Conservation (phyloP, 2,113 vertebrate species). For the Trinectes maculatus region DNA sequence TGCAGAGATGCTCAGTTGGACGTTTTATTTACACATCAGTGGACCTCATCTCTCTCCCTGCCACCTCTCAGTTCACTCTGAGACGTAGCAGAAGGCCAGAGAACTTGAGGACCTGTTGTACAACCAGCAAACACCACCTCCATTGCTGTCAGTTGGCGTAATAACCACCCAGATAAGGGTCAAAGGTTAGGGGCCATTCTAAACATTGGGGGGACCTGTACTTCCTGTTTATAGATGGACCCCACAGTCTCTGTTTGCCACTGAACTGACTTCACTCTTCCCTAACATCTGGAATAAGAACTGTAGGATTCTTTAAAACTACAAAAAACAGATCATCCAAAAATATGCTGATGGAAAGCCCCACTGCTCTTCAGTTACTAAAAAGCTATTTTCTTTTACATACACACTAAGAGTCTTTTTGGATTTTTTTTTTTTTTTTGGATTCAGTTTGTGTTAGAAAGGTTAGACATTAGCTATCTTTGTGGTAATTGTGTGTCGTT, state of each 20-base stretch:
- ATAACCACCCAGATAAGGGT: constrained; percentile 54
- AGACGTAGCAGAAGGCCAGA: constrained; percentile 9
- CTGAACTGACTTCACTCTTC: constrained; percentile 4
- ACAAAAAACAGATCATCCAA: too few relatives aligned
- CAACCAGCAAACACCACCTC: constrained; percentile 29
- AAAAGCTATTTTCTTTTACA: too few relatives aligned
- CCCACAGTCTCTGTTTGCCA: constrained; percentile 39
- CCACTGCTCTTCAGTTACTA: too few relatives aligned
- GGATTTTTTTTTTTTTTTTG: too few relatives aligned
- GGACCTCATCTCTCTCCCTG: not conserved
- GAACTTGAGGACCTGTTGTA: constrained; percentile 6
- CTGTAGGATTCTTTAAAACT: not conserved
- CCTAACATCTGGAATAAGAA: not conserved
- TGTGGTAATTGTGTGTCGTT: too few relatives aligned
- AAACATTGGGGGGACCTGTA: constrained; percentile 62
- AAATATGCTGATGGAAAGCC: too few relatives aligned
- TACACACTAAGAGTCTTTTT: too few relatives aligned
- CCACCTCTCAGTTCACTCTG: not conserved
- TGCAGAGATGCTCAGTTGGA: constrained; percentile 10
- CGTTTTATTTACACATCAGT: not conserved
- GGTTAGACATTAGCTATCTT: too few relatives aligned
- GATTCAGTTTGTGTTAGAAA: too few relatives aligned
- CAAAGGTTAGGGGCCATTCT: constrained; percentile 56
- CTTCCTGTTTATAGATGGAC: constrained; percentile 71
- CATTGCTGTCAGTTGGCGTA: constrained; percentile 49